Conservation (phyloP, 2,888 invertebrate species). For the Psylliodes chrysocephalus region DNA sequence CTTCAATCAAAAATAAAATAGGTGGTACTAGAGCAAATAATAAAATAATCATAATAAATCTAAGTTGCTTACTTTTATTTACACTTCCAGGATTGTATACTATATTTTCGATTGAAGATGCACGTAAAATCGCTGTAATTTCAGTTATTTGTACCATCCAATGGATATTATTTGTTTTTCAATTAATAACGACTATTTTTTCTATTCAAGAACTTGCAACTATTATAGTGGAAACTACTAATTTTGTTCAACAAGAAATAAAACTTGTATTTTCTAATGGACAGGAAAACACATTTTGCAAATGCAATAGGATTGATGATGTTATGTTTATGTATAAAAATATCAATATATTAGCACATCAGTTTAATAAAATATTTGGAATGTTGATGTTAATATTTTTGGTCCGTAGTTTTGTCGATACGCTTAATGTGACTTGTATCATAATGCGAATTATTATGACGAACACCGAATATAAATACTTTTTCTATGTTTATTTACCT, state of each 20-base stretch:
- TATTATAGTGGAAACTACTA: not conserved
- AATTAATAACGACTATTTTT: not conserved
- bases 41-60: too few relatives aligned
- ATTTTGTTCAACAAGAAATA: not conserved
- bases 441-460: too few relatives aligned
- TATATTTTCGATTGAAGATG: not conserved
- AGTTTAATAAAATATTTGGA: not conserved
- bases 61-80: too few relatives aligned
- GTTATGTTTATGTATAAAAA: not conserved
- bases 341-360: not conserved
- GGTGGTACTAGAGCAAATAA: too few relatives aligned
- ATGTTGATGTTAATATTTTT: not conserved
- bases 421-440: too few relatives aligned
- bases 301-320: not conserved
- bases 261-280: not conserved
- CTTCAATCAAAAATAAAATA: too few relatives aligned
- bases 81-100: not conserved
- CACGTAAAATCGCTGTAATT: not conserved
- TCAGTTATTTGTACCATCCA: not conserved
- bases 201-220: not conserved
- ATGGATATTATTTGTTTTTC: not conserved
- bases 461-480: too few relatives aligned
- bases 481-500: too few relatives aligned
- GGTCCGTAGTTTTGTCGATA: not conserved
- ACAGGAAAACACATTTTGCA: not conserved